Evolutionary conservation across 2,888 invertebrate species (phyloP).

Genomic region (Gandaritis pyraliata): DNA sequence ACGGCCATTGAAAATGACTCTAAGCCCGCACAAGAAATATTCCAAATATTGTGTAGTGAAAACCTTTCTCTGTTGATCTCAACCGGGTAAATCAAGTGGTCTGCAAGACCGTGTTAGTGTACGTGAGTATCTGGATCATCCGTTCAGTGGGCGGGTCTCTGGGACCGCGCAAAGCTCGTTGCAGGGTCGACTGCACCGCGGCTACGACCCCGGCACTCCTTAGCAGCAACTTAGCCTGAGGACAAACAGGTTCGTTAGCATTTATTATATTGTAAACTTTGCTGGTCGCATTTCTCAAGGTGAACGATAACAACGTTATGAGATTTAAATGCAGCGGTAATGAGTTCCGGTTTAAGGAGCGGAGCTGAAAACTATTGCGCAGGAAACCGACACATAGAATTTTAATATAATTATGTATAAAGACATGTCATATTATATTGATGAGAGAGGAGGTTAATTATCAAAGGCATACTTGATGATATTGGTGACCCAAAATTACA

Average conservation of each 20-base stretch:
- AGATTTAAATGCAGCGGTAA: conserved; percentile 5
- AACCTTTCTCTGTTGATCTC: too few relatives aligned
- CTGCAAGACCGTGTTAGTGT: conserved; percentile 70
- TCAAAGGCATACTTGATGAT: too few relatives aligned
- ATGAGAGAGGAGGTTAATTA: too few relatives aligned
- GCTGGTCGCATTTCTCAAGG: conserved; percentile 22
- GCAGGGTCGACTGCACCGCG: conserved; percentile 63
- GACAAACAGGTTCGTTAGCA: conserved; percentile 28
- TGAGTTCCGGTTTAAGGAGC: conserved; percentile 3
- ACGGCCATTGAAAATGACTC: too few relatives aligned
- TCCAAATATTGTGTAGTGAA: too few relatives aligned
- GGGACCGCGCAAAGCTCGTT: conserved; percentile 53
- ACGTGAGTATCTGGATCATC: conserved; percentile 68
- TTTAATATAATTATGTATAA: too few relatives aligned
- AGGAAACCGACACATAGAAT: too few relatives aligned
- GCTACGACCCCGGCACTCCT: conserved; percentile 68
- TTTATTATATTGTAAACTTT: conserved; percentile 25
- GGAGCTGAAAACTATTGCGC: too few relatives aligned
- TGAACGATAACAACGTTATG: background rate
- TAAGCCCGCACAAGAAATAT: too few relatives aligned
- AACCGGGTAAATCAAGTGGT: conserved; percentile 52
- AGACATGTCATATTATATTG: too few relatives aligned
- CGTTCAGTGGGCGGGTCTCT: conserved; percentile 52
- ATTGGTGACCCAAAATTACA: too few relatives aligned
- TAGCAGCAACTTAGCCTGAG: conserved; percentile 72